Base-by-base conservation (phyloP, 1,140 invertebrate genomes). In the Aphelinus certus region DNA sequence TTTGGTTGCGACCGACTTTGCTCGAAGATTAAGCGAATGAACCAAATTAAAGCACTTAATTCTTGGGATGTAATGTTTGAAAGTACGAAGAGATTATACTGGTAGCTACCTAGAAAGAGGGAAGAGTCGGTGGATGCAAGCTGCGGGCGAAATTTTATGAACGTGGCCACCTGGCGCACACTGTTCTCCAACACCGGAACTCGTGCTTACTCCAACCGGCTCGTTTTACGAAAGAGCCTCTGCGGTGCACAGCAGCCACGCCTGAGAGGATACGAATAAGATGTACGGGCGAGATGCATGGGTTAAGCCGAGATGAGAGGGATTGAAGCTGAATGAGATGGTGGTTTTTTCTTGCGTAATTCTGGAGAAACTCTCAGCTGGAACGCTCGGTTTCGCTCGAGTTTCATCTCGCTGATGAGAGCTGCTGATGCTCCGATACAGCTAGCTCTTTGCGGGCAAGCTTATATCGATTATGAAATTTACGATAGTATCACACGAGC, bases 1-100 rank as follows among this genome's bases (percentile, higher is more conserved):
- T 43, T 10, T 10, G 10, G 43, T 48, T 63, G 26, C 66, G 7
- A 7, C 10, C 10, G 26, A 26, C 26, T 26, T 26, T 26, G 26
- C 26, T 7, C 47, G 68, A 76, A 79, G 81, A 83, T 83, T 83
- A 83, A 81, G 79, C 77, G 81, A 81, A 81, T 74, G 80, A 82
- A 82, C 80, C 79, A 83, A 83, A 84, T 83, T 83, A 82, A 83
- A 79, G 79, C 76, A 82, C 80, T 83, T 83, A 84, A 83, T 76
- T 79, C 82, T 26, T 43, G 67, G 1, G 7, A 7, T 10, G 45
- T 58, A 76, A 78, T 65, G 75, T 80, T 73, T 74, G 73, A 79
- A 73, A 74, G 76, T 71, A n/a, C 42, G 62, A 45, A 74, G 70
- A 79, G 70, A 80, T 79, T 79, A 79, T 78, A 49, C 75, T 69